A percentile compares a stretch with the other conserved stretches of the same genome.
phyloP scores from a whole-genome alignment of 2,113 vertebrate species.

The Passer domesticus region DNA sequence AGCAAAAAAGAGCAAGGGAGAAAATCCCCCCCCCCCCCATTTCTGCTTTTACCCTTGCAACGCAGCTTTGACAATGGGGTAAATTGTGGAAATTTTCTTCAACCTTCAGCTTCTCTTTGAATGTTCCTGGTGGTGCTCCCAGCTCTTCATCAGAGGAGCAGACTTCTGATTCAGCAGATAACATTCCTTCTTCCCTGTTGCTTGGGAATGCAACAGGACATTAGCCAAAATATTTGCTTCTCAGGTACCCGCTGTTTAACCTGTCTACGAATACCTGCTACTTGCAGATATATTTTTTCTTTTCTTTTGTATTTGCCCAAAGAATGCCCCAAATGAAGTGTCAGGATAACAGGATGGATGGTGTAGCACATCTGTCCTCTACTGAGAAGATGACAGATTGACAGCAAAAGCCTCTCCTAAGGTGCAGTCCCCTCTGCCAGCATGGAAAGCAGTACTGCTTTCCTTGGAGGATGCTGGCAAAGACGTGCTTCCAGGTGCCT shows the following conservation, averaged over 20 bases:
- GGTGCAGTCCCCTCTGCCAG: neutral
- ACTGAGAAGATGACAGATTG: neutral
- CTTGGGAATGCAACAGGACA: neutral
- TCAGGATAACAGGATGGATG: neutral
- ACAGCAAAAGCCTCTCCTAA: neutral
- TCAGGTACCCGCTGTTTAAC: neutral
- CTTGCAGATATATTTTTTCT: neutral
- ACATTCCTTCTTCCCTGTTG: neutral
- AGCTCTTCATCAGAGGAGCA: neutral
- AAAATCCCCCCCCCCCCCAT: neutral
- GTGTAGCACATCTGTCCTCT: neutral
- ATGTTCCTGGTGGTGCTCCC: neutral
- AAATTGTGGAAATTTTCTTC: neutral
- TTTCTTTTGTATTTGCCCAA: neutral
- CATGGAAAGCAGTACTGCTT: neutral
- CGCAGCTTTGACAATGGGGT: neutral
- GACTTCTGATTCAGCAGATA: neutral
- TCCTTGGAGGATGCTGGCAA: neutral
- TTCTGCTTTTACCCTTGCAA: neutral
- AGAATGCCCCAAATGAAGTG: neutral
- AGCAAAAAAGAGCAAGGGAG: neutral
- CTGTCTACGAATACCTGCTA: neutral
- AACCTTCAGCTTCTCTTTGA: neutral
- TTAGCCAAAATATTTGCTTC: neutral
- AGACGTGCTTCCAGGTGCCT: neutral